Percentiles rank a stretch among this genome's conserved stretches.
Conservation (phyloP, 2,888 invertebrate genomes). For the Epinotia nisella region DNA sequence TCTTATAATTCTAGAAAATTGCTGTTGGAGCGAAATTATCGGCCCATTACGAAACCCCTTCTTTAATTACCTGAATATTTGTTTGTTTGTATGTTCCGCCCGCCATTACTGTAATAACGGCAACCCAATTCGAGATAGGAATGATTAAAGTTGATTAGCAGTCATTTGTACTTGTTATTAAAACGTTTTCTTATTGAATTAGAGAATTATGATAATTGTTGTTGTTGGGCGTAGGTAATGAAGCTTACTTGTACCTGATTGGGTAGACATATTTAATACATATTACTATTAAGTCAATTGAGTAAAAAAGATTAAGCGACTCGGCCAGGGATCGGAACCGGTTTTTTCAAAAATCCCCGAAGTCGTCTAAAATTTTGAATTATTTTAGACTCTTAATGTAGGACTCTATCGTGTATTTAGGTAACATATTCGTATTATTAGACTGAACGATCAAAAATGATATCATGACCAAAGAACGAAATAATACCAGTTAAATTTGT, state of each 20-base stretch:
- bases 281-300: not conserved
- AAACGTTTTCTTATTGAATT: conserved; percentile 42
- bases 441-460: no score
- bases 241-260: not conserved
- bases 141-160: conserved; percentile 46
- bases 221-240: conserved; percentile 16
- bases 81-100: conserved; percentile 44
- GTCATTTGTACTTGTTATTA: conserved; percentile 43
- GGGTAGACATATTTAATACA: not conserved
- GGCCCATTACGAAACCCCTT: conserved; percentile 44
- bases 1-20: conserved; percentile 46
- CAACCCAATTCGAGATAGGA: conserved; percentile 43
- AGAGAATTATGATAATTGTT: conserved; percentile 23
- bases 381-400: no score
- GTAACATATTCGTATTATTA: no score
- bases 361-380: no score
- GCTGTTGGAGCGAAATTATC: conserved; percentile 43
- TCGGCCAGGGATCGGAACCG: no score
- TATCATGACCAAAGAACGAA: no score
- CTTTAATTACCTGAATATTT: conserved; percentile 44
- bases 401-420: no score
- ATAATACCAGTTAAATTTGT: no score
- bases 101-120: conserved; percentile 44
- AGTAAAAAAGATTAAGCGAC: no score
- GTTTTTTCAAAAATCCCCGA: no score